These are phyloP conservation scores for Pempheris klunzingeri DNA, from an alignment of 2,797 vertebrate genomes.

Conservation along the genomic window DNA sequence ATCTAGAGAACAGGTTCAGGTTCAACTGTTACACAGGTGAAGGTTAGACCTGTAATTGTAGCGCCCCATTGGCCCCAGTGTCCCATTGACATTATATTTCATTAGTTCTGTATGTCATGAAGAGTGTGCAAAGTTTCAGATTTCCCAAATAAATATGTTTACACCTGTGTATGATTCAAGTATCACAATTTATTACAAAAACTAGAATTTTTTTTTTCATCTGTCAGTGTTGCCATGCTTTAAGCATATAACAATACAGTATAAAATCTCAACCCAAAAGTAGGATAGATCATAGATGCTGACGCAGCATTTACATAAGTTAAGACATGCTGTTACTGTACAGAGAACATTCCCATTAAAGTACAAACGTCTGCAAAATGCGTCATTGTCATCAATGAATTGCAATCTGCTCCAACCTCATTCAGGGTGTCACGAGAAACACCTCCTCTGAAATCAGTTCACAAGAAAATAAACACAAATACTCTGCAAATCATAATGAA, in stretches of 20 bases:
- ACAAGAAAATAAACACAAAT: constrained; percentile 78
- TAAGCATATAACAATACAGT: constrained; percentile 89
- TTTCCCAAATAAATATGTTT: constrained; percentile 23
- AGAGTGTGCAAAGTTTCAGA: constrained; percentile 1
- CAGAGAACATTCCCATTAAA: constrained; percentile 83
- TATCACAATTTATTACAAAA: constrained; percentile 92
- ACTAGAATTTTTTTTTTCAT: constrained; percentile 85
- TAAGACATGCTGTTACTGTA: constrained; percentile 88
- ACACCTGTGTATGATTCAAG: constrained; percentile 76
- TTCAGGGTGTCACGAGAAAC: constrained; percentile 69
- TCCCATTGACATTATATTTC: not conserved
- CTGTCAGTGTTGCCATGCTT: constrained; percentile 88
- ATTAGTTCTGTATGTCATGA: not conserved
- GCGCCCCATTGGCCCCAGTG: not conserved
- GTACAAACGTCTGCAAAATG: constrained; percentile 81
- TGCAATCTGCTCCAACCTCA: constrained; percentile 52
- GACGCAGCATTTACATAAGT: constrained; percentile 84
- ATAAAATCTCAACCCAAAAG: constrained; percentile 86
- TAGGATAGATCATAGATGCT: constrained; percentile 82
- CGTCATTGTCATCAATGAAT: constrained; percentile 68
- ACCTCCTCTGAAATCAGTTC: constrained; percentile 57
- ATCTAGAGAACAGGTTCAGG: not conserved
- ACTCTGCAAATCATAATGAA: constrained; percentile 83
- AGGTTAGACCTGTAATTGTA: not conserved
- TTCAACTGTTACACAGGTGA: not conserved